Evolutionary conservation across 2,797 vertebrate species (phyloP), one percentile per base, ranked within the genome.

Genomic region (Ficedula albicollis): DNA sequence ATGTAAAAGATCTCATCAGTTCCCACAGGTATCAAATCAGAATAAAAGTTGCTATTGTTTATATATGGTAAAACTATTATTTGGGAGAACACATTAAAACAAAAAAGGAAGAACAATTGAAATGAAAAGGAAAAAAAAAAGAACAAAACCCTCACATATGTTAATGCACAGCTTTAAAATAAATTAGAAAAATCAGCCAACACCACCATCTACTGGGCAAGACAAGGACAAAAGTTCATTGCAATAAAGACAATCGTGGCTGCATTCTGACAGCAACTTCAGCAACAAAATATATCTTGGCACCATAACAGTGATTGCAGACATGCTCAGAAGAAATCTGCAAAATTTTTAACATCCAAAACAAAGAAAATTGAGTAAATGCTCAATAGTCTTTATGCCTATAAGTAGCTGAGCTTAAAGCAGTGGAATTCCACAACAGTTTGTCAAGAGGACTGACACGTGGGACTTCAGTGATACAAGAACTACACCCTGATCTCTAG

Each of bases 171-270:
- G 70, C 38, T 93, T 77, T 39, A 94, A 87, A 89, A 95, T 55
- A 93, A 66, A 96, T 87, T 83, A 94, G 74, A 97, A 98, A 97
- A 91, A 91, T 69, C 95, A 97, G 96, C 84, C 97, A 97, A 97
- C 81, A 98, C 93, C 97, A 98, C 98, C 98, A 98, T 98, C 98
- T 98, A 97, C 98, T 98, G 98, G 98, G 93, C 97, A 97, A 97
- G 80, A 78, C 54, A 64, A 96, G 94, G 95, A 97, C 97, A 92
- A 94, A 95, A 94, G 54, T 83, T 46, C 66, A 73, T 32, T 41
- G 55, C 49, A 81, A 78, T 72, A 52, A 75, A 87, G 41, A 63
- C 59, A 93, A 88, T 15, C 87, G 77, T 14, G 90, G 63, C 67
- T 77, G 13, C 48, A 54, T 58, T 89, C 59, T 66, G 70, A 60